Base-by-base conservation (phyloP, 1,140 invertebrate genomes). In the Papilio polytes region DNA sequence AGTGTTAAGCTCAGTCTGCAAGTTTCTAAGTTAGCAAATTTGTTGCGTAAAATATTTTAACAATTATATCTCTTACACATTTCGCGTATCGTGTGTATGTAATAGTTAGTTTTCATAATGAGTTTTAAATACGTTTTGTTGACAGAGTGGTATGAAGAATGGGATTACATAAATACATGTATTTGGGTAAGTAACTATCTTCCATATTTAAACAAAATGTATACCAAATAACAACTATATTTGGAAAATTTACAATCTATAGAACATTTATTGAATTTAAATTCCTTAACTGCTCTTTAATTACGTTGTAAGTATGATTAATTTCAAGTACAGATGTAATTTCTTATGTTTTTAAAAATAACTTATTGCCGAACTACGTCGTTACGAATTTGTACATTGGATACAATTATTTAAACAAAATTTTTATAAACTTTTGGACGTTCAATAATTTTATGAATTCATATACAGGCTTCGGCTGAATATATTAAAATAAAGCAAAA, bases 61-160 rank as follows among this genome's bases (percentile, higher is more conserved):
- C 12, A 31, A 53, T 51, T 26, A 74, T 18, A 46, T 22, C 9
- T 76, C 46, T 74, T 46, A 22, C 12, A 53, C 22, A 22, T 51
- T 26, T 76, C n/a, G 26, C n/a, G 26, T 31, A 22, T 48, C 22
- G 20, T 31, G 48, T 26, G 74, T 53, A n/a, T 78, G 7, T 36
- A 41, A 46, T 63, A 59, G 41, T 72, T 76, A 63, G 12, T 15
- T 70, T 36, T 15, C 12, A 70, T 70, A 15, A 91, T 91, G 88
- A 86, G 86, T 78, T 80, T 84, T 63, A 89, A 87, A 84, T 83
- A 85, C 81, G 53, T 86, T 44, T 87, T 95, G 80, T 88, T 91
- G 53, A 74, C 84, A 31, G 92, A 95, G 84, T 94, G 91, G 89
- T 81, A 91, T 82, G 82, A 88, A 85, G 94, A 95, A 31, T 95